Evolutionary conservation across 2,888 invertebrate genomes (phyloP), one percentile per base, ranked within the genome.

Genomic region (Netelia melanura): DNA sequence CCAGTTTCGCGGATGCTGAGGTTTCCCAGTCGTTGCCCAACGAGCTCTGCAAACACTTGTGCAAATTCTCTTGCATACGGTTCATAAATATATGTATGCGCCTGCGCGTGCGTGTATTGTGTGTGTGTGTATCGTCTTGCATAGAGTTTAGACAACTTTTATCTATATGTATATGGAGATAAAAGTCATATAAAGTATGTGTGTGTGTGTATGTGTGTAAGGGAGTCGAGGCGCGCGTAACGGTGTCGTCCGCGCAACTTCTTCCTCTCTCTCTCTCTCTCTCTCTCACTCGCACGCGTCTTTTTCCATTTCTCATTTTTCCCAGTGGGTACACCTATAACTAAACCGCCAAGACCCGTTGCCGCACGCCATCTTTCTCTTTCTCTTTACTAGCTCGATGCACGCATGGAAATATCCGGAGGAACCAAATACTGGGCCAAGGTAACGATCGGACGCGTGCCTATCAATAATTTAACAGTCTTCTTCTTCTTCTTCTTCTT

Each of bases 351-450:
- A 68, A 83, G 80, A 70, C 84, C 80, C 84, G 84, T 84, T 84
- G 80, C 80, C 44, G 21, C 14, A 48, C 38, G 38, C 3, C 6
- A 3, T 38, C 38, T 38, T 1, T 38, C 38, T 38, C 38, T 38
- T 6, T 38, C 38, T 21, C 11, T 68, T 23, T 9, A 62, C 44
- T 58, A 38, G 38, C 17, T 58, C 64, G 62, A 62, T 67, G 43
- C 38, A 21, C 54, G 43, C 65, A 78, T 25, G 52, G 43, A 52
- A 17, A 78, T 64, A 72, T 83, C 83, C 74, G 80, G 54, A 76
- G 81, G 84, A 84, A 72, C 76, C 70, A 76, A 80, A 78, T 78
- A 78, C 75, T 76, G 81, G 84, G 84, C 84, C 84, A 84, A 84
- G 81, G 84, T 74, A 84, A 78, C 72, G 79, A 74, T 61, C 79